Percentiles rank a stretch among this genome's conserved stretches.
phyloP scores from a whole-genome alignment of 2,888 invertebrate species.

The Volucella inanis region DNA sequence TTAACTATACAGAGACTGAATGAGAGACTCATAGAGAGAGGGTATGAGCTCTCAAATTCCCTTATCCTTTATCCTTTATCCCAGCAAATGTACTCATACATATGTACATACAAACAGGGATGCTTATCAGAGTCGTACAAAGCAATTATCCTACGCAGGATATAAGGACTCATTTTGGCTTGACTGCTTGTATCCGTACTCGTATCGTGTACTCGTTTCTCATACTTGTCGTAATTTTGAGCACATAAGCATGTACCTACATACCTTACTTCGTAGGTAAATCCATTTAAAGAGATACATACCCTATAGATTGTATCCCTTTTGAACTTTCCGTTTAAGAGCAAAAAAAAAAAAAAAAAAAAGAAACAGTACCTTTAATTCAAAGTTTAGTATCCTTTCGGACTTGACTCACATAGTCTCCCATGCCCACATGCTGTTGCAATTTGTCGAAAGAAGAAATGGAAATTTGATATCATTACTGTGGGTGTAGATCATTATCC shows the following conservation, averaged over 20 bases:
- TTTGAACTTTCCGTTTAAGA: conserved; percentile 15
- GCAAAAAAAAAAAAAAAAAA: conserved; percentile 1
- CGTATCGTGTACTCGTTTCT: not conserved
- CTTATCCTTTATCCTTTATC: conserved; percentile 50
- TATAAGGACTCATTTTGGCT: conserved; percentile 40
- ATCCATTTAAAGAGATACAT: conserved; percentile 54
- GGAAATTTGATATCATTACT: conserved; percentile 60
- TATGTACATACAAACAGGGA: not conserved
- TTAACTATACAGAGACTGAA: conserved; percentile 6
- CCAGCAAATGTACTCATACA: not conserved
- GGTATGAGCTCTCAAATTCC: conserved; percentile 28
- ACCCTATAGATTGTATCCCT: conserved; percentile 2
- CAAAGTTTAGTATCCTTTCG: conserved; percentile 16
- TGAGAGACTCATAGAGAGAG: conserved; percentile 9
- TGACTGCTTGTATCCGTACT: no score
- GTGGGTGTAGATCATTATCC: conserved; percentile 51
- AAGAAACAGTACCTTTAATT: conserved; percentile 8
- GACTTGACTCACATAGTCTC: not conserved
- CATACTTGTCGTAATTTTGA: conserved; percentile 43
- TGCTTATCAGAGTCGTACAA: conserved; percentile 15
- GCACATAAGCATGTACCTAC: no score
- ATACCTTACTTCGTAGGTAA: conserved; percentile 30
- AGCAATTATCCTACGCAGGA: conserved; percentile 65
- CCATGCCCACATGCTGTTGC: conserved; percentile 5
- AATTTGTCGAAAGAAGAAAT: conserved; percentile 14